Evolutionary conservation across 2,113 vertebrate species (phyloP).

Genomic region (Leucoraja erinaceus): DNA sequence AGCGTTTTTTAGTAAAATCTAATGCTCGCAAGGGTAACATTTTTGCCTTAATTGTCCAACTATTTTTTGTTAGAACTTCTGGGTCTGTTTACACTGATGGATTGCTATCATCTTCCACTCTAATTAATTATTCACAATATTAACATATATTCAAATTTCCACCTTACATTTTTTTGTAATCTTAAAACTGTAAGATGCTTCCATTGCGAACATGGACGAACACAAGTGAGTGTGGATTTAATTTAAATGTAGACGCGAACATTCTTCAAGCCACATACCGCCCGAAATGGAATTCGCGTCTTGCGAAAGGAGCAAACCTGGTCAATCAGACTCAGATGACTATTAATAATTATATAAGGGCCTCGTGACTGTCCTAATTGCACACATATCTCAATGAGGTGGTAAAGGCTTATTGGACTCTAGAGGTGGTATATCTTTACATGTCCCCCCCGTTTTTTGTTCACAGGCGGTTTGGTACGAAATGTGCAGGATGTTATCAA

Average conservation of each 20-base stretch:
- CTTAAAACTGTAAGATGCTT: background rate
- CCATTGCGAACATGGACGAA: background rate
- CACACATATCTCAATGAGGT: conserved; percentile 37
- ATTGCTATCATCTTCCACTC: background rate
- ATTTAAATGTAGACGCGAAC: conserved; percentile 42
- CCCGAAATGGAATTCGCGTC: background rate
- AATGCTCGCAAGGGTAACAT: background rate
- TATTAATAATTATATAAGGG: conserved; percentile 41
- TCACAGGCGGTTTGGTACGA: conserved; percentile 86
- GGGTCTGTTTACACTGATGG: background rate
- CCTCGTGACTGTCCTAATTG: conserved; percentile 40
- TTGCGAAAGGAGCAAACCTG: background rate
- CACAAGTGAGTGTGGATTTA: conserved; percentile 13
- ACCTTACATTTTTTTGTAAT: background rate
- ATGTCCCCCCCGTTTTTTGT: conserved; percentile 35
- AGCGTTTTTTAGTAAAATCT: background rate
- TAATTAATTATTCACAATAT: background rate
- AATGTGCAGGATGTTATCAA: conserved; percentile 89
- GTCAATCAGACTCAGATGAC: conserved; percentile 6
- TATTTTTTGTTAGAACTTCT: background rate
- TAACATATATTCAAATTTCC: background rate
- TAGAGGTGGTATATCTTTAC: conserved; percentile 29
- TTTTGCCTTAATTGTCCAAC: background rate
- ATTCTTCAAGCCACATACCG: conserved; percentile 33
- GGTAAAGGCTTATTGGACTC: conserved; percentile 30